Base-by-base conservation (phyloP, 2,888 invertebrate species). In the Amphipoea lucens region DNA sequence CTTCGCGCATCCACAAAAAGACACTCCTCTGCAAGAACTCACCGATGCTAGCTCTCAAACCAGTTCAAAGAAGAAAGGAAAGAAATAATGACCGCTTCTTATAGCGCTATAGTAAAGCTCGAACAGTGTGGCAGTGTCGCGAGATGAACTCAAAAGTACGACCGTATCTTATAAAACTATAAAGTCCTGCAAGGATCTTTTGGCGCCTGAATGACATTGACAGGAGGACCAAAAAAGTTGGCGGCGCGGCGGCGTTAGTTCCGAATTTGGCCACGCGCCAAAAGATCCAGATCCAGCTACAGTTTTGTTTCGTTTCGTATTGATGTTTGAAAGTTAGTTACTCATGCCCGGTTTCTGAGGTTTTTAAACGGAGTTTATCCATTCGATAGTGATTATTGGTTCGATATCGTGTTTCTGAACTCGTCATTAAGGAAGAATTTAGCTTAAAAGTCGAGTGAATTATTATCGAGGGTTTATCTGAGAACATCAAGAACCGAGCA, bases 81-180 rank as follows among this genome's bases (percentile, higher is more conserved):
- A 67, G 71, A 88, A 86, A 79, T 87, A 89, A 81, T 88, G 83
- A 86, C 62, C 65, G 42, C 76, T 71, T 51, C 68, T 62, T 12
- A 57, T 42, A 78, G 48, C 36, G 9, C 5, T 57, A 42, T 40
- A 71, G 40, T 51, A 78, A 63, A 65, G 73, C 67, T 71, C 54
- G 62, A 78, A 68, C 54, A 67, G 20, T 68, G 79, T 57, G 54
- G 40, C 74, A 69, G 74, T 63, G 51, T 11, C 69, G 45, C 54
- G 54, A 75, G 54, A 75, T 71, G 65, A 81, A 75, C 29, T 63
- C 17, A 45, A 65, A 54, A 57, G 84, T 74, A 84, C 17, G 69
- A 45, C 20, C 6, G 20, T 57, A 23, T 51, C 23, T 7, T 69
- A 14, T 4, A 36, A 23, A 40, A 48, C 11, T 9, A 12, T 2